Percentiles rank a stretch among this genome's conserved stretches.
phyloP scores from a whole-genome alignment of 2,113 vertebrate genomes.

The Tupaia tana region DNA sequence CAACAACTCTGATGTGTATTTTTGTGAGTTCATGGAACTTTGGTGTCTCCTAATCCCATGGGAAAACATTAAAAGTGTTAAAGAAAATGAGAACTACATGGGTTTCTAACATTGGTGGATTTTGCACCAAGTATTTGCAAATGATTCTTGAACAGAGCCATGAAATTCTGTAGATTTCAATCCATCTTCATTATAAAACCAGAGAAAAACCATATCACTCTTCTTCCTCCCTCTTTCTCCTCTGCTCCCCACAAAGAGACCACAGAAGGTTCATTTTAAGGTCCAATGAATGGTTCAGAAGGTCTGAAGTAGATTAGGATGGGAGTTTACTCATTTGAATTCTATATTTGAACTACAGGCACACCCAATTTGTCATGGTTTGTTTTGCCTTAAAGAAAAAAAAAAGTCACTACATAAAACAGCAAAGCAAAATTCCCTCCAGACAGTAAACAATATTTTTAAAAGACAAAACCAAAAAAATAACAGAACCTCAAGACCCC shows the following conservation, averaged over 20 bases:
- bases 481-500: background rate
- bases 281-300: slow-evolving; percentile 67
- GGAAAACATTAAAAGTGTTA: slow-evolving; percentile 15
- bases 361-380: slow-evolving; percentile 73
- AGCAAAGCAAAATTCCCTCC: slow-evolving; percentile 63
- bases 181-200: slow-evolving; percentile 72
- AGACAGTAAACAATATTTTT: slow-evolving; percentile 65
- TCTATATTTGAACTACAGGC: slow-evolving; percentile 75
- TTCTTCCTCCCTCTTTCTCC: background rate
- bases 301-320: slow-evolving; percentile 73
- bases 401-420: slow-evolving; percentile 52
- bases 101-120: background rate
- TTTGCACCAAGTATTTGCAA: slow-evolving; percentile 39
- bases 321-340: slow-evolving; percentile 57
- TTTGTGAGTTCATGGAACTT: background rate
- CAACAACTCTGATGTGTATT: background rate
- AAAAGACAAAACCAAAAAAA: slow-evolving; percentile 61
- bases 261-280: slow-evolving; percentile 72
- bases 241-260: background rate
- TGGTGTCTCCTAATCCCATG: background rate
- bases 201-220: slow-evolving; percentile 56
- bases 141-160: slow-evolving; percentile 66
- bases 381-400: slow-evolving; percentile 61
- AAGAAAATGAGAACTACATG: background rate
- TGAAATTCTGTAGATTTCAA: slow-evolving; percentile 64